phyloP scores from a whole-genome alignment of 2,113 vertebrate genomes.

The Ammospiza caudacuta region DNA sequence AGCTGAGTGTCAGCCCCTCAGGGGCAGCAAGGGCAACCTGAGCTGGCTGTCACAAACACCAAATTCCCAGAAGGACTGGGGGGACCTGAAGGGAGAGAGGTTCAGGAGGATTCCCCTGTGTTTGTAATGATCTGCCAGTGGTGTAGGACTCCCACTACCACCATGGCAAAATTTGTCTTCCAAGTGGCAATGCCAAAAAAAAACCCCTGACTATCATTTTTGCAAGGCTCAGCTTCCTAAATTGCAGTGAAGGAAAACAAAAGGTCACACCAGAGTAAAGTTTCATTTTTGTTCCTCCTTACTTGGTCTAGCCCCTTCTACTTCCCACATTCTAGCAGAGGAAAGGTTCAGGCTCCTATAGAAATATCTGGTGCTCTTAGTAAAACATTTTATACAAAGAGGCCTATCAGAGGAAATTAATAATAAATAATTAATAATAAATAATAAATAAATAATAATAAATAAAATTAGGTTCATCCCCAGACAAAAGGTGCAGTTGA shows the following conservation, averaged over 20 bases:
- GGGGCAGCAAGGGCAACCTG: accelerated
- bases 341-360: background rate
- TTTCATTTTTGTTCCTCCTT: background rate
- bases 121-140: background rate
- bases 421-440: background rate
- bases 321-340: background rate
- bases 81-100: background rate
- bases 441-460: no score
- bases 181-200: background rate
- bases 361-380: background rate
- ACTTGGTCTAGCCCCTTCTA: background rate
- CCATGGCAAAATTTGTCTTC: background rate
- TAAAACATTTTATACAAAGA: background rate
- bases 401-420: background rate
- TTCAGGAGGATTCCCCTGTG: background rate
- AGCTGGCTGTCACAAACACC: background rate
- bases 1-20: accelerated
- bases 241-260: background rate
- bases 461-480: background rate
- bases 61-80: accelerated
- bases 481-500: background rate
- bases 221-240: background rate
- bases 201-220: accelerated
- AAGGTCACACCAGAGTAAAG: accelerated
- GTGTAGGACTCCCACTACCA: background rate